Conservation (phyloP, 2,888 invertebrate species). For the Oxycera nigricornis region DNA sequence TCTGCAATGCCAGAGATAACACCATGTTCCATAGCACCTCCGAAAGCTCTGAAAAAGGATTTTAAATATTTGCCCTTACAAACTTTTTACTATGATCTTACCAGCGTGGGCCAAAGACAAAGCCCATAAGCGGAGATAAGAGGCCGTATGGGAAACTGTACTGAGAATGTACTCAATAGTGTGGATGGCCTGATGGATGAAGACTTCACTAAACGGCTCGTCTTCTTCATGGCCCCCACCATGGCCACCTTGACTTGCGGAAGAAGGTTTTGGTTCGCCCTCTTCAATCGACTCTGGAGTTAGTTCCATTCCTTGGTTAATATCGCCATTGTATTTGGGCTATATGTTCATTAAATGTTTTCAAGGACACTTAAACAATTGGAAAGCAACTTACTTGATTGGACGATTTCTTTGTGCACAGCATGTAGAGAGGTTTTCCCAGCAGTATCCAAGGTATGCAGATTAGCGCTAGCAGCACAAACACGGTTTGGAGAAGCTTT, state of each 20-base stretch:
- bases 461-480: conserved; percentile 79
- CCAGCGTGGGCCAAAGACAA: conserved; percentile 94
- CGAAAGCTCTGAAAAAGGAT: conserved; percentile 78
- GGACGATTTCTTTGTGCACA: conserved; percentile 64
- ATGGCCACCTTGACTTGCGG: conserved; percentile 41
- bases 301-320: conserved; percentile 73
- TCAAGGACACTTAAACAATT: background rate
- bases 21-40: conserved; percentile 96
- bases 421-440: conserved; percentile 85
- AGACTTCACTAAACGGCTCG: conserved; percentile 82
- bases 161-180: conserved; percentile 97
- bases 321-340: conserved; percentile 65
- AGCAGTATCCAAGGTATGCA: conserved; percentile 95
- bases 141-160: conserved; percentile 96
- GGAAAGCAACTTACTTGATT: conserved; percentile 57
- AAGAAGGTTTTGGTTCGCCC: conserved; percentile 17
- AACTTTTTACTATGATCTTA: conserved; percentile 62
- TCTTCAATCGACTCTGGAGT: conserved; percentile 60
- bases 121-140: conserved; percentile 96
- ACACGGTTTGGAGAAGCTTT: conserved; percentile 72
- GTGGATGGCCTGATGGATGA: conserved; percentile 94
- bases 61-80: background rate
- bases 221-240: conserved; percentile 60
- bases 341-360: background rate
- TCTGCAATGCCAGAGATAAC: conserved; percentile 73